Evolutionary conservation across 2,797 vertebrate genomes (phyloP), one percentile per base, ranked within the genome.

Genomic region (Poecilia picta): DNA sequence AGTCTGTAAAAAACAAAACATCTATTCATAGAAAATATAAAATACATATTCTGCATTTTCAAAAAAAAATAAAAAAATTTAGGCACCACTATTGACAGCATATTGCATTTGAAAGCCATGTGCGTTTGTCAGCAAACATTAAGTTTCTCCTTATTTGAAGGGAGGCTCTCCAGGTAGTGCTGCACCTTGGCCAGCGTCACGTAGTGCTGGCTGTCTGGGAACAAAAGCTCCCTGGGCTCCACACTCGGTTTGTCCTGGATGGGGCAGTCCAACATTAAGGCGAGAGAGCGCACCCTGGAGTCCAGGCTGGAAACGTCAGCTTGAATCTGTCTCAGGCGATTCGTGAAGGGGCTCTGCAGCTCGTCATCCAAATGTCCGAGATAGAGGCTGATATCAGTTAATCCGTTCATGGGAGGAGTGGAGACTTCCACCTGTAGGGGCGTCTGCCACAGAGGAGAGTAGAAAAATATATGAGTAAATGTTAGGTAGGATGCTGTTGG

Each of bases 271-370:
- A 87, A 66, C 0, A 73, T 80, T 41, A 20, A 3, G 23, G 91
- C 89, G 0, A 90, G 53, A 31, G 31, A 83, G 51, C 81, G 82
- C 31, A 94, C 88, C 2, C 28, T 70, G 41, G 72, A 86, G 46
- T 85, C 68, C 79, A 95, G 16, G 79, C 85, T 87, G 82, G 92
- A 91, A 8, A 95, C 75, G 8, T 95, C 93, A 0, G 81, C 53
- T 75, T 88, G 83, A 79, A 95, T 88, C 85, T 95, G 94, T 36
- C 13, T 78, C 43, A 91, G 70, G 53, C 77, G 55, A 2, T 84
- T 85, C 0, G 81, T 76, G 28, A 51, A 28, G 2, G 77, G 73
- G 70, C 55, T 86, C 71, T 66, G 76, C 23, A 95, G 80, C 8
- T 88, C 86, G 0, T 79, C 47, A 6, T 86, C 86, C 78, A 94